These are phyloP conservation scores for Candoia aspera DNA, from an alignment of 2,113 vertebrate species.

Conservation along the genomic window DNA sequence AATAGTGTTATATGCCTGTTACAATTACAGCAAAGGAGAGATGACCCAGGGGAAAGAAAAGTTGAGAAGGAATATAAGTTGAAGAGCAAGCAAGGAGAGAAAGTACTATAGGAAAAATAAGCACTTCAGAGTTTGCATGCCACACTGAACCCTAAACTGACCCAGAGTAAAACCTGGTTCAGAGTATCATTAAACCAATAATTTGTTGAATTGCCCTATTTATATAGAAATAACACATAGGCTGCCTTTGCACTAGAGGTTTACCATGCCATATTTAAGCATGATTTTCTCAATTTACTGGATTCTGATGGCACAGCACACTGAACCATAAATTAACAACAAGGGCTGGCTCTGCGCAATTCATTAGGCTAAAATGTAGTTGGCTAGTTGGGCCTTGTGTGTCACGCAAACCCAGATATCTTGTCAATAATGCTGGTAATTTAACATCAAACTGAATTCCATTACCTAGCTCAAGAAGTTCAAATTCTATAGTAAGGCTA, in stretches of 20 bases:
- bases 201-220: not conserved
- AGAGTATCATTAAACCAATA: not conserved
- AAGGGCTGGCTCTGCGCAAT: not conserved
- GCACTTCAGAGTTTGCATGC: not conserved
- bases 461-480: not conserved
- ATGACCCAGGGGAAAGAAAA: not conserved
- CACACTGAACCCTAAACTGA: not conserved
- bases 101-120: not conserved
- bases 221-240: not conserved
- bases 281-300: not conserved
- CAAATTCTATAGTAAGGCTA: not conserved
- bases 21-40: conserved; percentile 1
- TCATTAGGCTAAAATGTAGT: not conserved
- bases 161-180: too few species aligned
- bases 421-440: not conserved
- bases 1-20: not conserved
- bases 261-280: not conserved
- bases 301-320: not conserved
- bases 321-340: not conserved
- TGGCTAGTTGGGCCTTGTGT: not conserved
- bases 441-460: not conserved
- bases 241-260: not conserved
- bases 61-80: not conserved
- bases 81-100: not conserved
- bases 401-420: not conserved